Evolutionary conservation across 2,888 invertebrate genomes (phyloP), one percentile per base, ranked within the genome.

Genomic region (Oxytorus armatus): DNA sequence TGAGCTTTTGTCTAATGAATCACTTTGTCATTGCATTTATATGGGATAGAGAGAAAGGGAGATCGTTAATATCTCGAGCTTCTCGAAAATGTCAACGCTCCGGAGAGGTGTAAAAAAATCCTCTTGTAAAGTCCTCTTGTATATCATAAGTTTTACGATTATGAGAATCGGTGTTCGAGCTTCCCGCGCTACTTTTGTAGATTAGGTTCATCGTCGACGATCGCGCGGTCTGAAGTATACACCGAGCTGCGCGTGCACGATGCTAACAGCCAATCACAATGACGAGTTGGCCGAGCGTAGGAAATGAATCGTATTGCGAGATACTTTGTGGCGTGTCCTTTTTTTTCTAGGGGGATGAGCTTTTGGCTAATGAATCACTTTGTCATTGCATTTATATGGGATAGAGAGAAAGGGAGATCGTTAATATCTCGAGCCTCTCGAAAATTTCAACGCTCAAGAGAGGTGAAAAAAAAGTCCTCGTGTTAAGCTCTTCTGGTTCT

Each of bases 361-460:
- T n/a, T n/a, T n/a, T 59, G 57, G 36, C 36, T 23, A 61, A 61
- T 61, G 59, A n/a, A 2, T 23, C 23, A 5, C n/a, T n/a, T n/a
- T 61, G 59, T 61, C 59, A 23, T 61, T 23, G 59, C n/a, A n/a
- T n/a, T n/a, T n/a, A n/a, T n/a, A 61, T 42, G 59, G n/a, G 29
- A 36, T 21, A 39, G n/a, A 23, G 42, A 39, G 42, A 3, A 39
- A 23, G n/a, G 23, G 29, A 23, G 23, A 23, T 42, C n/a, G 21
- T 42, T 39, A 7, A 42, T 61, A 53, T n/a, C 29, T n/a, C n/a
- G 39, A 23, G 44, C 25, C 25, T 25, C 7, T 14, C 4, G 23
- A 63, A 44, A 63, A 44, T 29, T 44, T 63, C 14, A 42, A 39
- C 29, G 11, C 29, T 25, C 14, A n/a, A 3, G 2, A 4, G 25